These are phyloP conservation scores for Neosilurus hyrtlii DNA, from an alignment of 2,797 vertebrate species.

Conservation along the genomic window DNA sequence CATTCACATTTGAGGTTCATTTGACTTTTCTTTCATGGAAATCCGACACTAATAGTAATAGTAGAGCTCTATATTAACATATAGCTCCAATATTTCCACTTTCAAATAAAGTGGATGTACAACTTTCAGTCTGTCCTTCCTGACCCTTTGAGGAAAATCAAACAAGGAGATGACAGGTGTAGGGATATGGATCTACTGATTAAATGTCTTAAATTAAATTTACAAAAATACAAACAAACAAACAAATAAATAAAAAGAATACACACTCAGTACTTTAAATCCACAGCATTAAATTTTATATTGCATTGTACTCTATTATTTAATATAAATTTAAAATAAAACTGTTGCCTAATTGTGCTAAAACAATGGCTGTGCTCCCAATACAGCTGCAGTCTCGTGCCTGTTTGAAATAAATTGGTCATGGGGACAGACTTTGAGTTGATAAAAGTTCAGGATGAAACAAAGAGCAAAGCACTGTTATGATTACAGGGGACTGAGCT, in stretches of 20 bases:
- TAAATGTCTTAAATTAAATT: not conserved
- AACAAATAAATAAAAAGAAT: too few relatives aligned
- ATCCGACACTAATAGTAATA: not conserved
- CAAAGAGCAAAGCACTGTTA: slow-evolving; percentile 24
- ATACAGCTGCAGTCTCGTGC: not conserved
- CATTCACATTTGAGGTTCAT: not conserved
- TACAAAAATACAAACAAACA: not conserved
- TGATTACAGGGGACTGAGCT: slow-evolving; percentile 20
- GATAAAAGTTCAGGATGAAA: slow-evolving; percentile 28
- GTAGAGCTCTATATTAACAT: not conserved
- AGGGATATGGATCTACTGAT: not conserved
- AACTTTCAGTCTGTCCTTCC: not conserved
- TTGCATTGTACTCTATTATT: not conserved
- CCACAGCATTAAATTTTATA: not conserved
- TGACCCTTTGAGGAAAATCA: not conserved
- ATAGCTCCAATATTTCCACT: not conserved
- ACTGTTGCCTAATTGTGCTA: not conserved
- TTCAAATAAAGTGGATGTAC: not conserved
- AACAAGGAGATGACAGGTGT: not conserved
- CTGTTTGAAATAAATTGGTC: slow-evolving; percentile 4
- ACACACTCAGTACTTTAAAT: not conserved
- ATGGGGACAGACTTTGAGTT: slow-evolving; percentile 19
- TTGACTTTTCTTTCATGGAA: not conserved
- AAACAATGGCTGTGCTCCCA: not conserved
- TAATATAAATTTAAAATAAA: not conserved